Base-by-base conservation (phyloP, 1,140 invertebrate species). In the Anastrepha ludens region DNA sequence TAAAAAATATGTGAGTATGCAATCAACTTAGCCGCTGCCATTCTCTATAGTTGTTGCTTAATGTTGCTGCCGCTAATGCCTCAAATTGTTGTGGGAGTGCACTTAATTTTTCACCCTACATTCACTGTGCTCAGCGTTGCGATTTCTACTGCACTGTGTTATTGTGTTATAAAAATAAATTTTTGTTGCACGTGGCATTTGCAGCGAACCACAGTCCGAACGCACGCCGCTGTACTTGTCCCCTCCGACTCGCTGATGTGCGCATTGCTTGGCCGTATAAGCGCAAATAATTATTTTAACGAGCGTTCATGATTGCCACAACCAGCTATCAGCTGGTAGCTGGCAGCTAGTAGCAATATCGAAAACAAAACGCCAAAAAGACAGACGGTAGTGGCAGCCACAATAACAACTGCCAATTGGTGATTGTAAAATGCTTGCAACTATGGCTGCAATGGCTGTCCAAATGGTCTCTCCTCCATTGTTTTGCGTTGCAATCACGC, bases 211-310 rank as follows among this genome's bases (percentile, higher is more conserved):
- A 5, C 70, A 4, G 41, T 7, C 15, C 50, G 11, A 29, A 20
- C 65, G 20, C 29, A 9, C 65, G 11, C 9, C 41, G 13, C 41
- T n/a, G 13, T 74, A 0, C 41, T 74, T 6, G 2, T 47, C n/a
- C 65, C 1, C 5, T 67, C 29, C 5, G 11, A n/a, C 11, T 13
- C 60, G 29, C 8, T 55, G 50, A 55, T 55, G 11, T 62, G n/a
- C 15, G 11, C 70, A 47, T 29, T 55, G 9, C 7, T 78, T 55
- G n/a, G 5, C 7, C 47, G 74, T 20, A 55, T 81, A 81, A 81
- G 47, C 47, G 17, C 47, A 81, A 81, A 81, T 81, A 81, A 55
- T 29, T 81, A 81, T 81, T 81, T 81, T 81, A 81, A 81, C 47
- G 74, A 81, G 4, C 44, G n/a, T 55, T 81, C 74, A 81, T 81